Evolutionary conservation across 2,797 vertebrate species (phyloP), one percentile per base, ranked within the genome.

Genomic region (Cottoperca gobio): DNA sequence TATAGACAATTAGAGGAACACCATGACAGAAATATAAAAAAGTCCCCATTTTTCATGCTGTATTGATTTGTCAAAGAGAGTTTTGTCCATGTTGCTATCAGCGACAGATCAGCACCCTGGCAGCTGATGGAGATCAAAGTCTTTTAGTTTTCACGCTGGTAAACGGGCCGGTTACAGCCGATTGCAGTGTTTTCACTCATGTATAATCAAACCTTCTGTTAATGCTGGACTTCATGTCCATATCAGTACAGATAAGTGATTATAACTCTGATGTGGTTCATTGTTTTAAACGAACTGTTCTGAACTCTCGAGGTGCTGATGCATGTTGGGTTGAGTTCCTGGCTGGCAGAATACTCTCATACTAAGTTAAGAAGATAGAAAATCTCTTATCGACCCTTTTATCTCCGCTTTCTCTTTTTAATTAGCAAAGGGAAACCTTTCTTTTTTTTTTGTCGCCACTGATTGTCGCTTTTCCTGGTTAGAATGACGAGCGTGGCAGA

Each of bases 91-190:
- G 33, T 50, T 28, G 54, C 26, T 8, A 4, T 45, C 21, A 50
- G 59, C 71, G 17, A 43, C 64, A 66, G 52, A 83, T 82, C 83
- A 80, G 76, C 81, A 78, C 11, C 61, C 60, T 54, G 24, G 63
- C 78, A 77, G 73, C 72, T 70, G 59, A 79, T 73, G n/a, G 42
- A 40, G 3, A 19, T 48, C 52, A 35, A 21, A 17, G 14, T 55
- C 54, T 66, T 2, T 17, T 10, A n/a, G 39, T 67, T 65, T 39
- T 28, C 11, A 35, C n/a, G 21, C 46, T 49, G 17, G 21, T 37
- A 63, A 55, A 59, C 54, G 14, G 14, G 19, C 57, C 21, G n/a
- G 14, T 8, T 49, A 63, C 31, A 46, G 17, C 26, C 33, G 45
- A 26, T 6, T 26, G 6, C n/a, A 14, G 17, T 54, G 39, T 63